These are phyloP conservation scores for Chunga burmeisteri DNA, from an alignment of 2,113 vertebrate species.

Conservation along the genomic window DNA sequence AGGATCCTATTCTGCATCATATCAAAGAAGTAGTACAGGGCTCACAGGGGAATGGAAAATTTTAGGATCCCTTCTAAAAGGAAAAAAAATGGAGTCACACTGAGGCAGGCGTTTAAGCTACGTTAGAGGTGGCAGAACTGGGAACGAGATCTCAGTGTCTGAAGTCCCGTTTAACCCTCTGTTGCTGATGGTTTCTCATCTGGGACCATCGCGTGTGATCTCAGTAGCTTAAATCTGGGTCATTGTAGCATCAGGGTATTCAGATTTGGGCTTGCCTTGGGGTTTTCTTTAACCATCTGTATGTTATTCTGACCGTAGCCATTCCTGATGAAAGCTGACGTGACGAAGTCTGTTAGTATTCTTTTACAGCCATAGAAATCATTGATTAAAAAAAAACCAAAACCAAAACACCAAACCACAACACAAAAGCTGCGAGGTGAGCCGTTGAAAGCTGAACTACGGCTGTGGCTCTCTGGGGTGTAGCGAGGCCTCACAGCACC, in stretches of 20 bases:
- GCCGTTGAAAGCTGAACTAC: background rate
- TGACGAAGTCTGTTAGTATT: background rate
- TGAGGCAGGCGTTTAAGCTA: background rate
- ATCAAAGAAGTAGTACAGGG: background rate
- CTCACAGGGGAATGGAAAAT: background rate
- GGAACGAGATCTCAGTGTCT: background rate
- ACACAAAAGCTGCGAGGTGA: background rate
- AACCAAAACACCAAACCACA: too few relatives aligned
- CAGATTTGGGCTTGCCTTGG: background rate
- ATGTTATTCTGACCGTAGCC: accelerated
- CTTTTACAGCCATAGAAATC: background rate
- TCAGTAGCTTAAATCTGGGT: background rate
- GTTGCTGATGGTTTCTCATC: background rate
- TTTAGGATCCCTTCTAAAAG: background rate
- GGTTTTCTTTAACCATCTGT: accelerated
- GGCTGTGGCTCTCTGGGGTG: background rate
- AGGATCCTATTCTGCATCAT: background rate
- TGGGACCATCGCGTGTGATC: accelerated
- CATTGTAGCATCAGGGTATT: accelerated
- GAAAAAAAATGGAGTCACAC: background rate
- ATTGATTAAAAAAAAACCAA: background rate
- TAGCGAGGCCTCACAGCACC: background rate
- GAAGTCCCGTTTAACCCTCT: background rate
- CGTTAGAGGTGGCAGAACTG: background rate
- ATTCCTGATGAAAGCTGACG: background rate